Conservation (phyloP, 2,888 invertebrate species). For the Nyleta sp. region DNA sequence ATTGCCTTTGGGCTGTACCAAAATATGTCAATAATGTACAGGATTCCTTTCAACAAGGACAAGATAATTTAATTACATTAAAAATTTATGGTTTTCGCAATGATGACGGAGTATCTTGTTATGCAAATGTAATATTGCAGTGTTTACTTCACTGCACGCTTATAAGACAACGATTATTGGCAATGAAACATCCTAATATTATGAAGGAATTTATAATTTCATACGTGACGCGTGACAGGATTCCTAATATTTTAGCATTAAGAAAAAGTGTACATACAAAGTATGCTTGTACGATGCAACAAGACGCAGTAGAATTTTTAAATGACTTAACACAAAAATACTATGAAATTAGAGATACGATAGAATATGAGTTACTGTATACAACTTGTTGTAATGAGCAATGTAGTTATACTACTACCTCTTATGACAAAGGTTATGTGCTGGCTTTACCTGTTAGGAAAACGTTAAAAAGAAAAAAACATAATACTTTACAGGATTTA, state of each 20-base stretch:
- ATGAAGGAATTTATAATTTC: neutral
- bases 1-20: constrained; percentile 6
- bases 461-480: neutral
- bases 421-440: neutral
- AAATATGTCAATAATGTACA: neutral
- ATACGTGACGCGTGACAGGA: neutral
- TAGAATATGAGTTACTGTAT: neutral
- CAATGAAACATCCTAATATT: neutral
- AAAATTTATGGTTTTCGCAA: constrained; percentile 4
- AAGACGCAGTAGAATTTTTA: constrained; percentile 20
- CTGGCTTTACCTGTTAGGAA: neutral
- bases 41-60: neutral
- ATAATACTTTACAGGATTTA: neutral
- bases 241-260: neutral
- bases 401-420: neutral
- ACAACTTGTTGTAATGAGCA: constrained; percentile 1
- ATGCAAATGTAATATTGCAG: constrained; percentile 3
- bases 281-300: neutral
- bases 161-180: constrained; percentile 14
- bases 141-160: constrained; percentile 10
- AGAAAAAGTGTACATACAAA: neutral
- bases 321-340: neutral
- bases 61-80: neutral
- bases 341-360: neutral
- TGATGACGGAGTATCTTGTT: constrained; percentile 5